Evolutionary conservation across 2,888 invertebrate genomes (phyloP).

Genomic region (Conops quadrifasciatus): DNA sequence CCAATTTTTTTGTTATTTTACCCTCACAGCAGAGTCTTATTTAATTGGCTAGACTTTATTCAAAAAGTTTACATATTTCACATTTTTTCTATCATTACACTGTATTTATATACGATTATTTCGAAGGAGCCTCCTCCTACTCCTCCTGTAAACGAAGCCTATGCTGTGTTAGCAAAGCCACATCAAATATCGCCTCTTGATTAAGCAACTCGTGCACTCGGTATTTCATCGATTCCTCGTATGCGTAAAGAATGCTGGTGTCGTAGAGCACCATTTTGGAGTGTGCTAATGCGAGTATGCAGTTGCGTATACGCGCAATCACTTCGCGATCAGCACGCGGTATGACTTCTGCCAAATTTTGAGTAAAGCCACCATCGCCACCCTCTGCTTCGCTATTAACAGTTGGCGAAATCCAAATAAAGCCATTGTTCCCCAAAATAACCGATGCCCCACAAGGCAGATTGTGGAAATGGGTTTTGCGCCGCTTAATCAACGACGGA

Average conservation of each 20-base stretch:
- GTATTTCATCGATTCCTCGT: conserved; percentile 87
- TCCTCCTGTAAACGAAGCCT: conserved; percentile 67
- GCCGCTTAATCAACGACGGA: conserved; percentile 87
- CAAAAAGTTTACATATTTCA: not conserved
- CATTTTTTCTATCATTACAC: too few species aligned
- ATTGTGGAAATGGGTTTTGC: conserved; percentile 96
- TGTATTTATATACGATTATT: too few species aligned
- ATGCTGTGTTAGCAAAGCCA: conserved; percentile 81
- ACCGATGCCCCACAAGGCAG: conserved; percentile 90
- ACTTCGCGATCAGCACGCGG: conserved; percentile 78
- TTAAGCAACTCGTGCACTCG: conserved; percentile 79
- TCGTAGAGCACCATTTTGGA: conserved; percentile 92
- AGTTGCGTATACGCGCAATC: conserved; percentile 90
- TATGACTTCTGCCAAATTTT: conserved; percentile 78
- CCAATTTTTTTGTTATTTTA: too few species aligned
- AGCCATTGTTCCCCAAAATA: conserved; percentile 96
- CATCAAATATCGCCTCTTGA: conserved; percentile 85
- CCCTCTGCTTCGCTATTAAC: conserved; percentile 70
- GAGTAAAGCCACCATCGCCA: conserved; percentile 78
- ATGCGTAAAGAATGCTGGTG: conserved; percentile 90
- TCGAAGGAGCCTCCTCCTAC: conserved; percentile 14
- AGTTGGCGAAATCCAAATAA: conserved; percentile 89
- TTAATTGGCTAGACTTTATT: not conserved
- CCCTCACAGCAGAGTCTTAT: too few species aligned
- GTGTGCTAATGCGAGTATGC: conserved; percentile 84